Evolutionary conservation across 2,888 invertebrate species (phyloP), one percentile per base, ranked within the genome.

Genomic region (Ormyrus thymus): DNA sequence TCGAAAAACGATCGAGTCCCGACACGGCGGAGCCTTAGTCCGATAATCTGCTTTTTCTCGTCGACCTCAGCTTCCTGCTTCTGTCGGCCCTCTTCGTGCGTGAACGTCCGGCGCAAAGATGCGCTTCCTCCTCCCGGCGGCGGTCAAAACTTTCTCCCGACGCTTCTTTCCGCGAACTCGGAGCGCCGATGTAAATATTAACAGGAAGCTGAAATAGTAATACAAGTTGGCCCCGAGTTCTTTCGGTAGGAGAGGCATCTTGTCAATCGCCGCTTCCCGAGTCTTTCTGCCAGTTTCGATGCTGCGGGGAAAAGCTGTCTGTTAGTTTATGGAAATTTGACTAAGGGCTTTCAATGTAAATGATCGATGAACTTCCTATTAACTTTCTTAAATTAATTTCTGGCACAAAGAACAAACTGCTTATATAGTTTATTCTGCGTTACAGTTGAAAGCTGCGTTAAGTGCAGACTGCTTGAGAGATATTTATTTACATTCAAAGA

Each of bases 131-230:
- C 68, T 7, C 55, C n/a, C 13, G 48, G 51, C n/a, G 48, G 6
- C 0, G 64, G 64, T 64, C 29, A 29, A 69, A 76, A 76, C 69
- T 76, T 62, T 61, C 13, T 15, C 43, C 10, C n/a, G 0, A 13
- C 15, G 46, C 43, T 56, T 56, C 43, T 56, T 56, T 45, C 4
- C 80, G 77, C 65, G 43, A 62, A 69, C 81, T 62, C n/a, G 13
- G 6, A 15, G 48, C 64, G 83, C 83, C 84, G 81, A 84, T 86
- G 88, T 88, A 88, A 89, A 88, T 88, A 88, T 88, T 88, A 89
- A 88, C 88, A 85, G 86, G 86, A 29, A 85, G 84, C 84, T 83
- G 82, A 84, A 85, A 29, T 29, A 10, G 45, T 43, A 85, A 85
- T 87, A 88, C 87, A 86, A 29, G 29, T 29, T 29, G 29, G 29